phyloP scores from a whole-genome alignment of 92 coral and sea anemone species.

The Montipora capitata region DNA sequence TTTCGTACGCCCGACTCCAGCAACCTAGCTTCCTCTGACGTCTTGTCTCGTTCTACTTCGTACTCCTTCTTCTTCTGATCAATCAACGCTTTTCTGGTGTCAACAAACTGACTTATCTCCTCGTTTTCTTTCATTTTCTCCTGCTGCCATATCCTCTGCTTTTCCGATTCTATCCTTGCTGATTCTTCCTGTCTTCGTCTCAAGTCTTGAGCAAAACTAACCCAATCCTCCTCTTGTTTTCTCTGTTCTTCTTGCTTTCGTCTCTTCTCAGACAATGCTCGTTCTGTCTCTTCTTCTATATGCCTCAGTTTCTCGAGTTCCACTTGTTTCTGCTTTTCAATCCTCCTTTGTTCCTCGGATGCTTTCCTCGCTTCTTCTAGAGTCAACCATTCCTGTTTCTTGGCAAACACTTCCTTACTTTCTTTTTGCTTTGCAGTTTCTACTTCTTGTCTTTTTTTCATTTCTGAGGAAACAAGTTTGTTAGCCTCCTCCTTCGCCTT shows the following conservation, averaged over 20 bases:
- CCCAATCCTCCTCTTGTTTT: slow-evolving; percentile 59
- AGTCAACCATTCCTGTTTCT: slow-evolving; percentile 20
- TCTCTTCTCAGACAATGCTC: slow-evolving; percentile 36
- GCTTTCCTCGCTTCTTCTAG: slow-evolving; percentile 33
- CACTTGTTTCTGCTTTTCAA: slow-evolving; percentile 44
- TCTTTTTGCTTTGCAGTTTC: slow-evolving; percentile 30
- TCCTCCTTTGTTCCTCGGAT: slow-evolving; percentile 28
- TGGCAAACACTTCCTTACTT: slow-evolving; percentile 12
- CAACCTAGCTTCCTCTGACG: slow-evolving; percentile 59
- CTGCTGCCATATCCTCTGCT: slow-evolving; percentile 66
- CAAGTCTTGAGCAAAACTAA: slow-evolving; percentile 47
- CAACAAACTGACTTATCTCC: slow-evolving; percentile 55
- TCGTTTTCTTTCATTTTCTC: slow-evolving; percentile 70
- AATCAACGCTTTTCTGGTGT: slow-evolving; percentile 25
- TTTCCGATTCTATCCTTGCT: slow-evolving; percentile 50
- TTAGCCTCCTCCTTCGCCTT: slow-evolving; percentile 64
- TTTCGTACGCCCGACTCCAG: slow-evolving; percentile 61
- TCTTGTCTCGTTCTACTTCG: slow-evolving; percentile 61
- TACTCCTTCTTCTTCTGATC: slow-evolving; percentile 33
- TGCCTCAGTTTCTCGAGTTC: slow-evolving; percentile 34
- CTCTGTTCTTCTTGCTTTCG: slow-evolving; percentile 44
- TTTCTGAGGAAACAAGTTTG: slow-evolving; percentile 41
- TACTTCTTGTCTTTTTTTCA: slow-evolving; percentile 40
- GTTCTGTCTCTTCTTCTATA: slow-evolving; percentile 31
- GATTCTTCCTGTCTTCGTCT: slow-evolving; percentile 60